These are phyloP conservation scores for Sitobion miscanthi DNA, from an alignment of 1,140 invertebrate genomes.

Conservation along the genomic window DNA sequence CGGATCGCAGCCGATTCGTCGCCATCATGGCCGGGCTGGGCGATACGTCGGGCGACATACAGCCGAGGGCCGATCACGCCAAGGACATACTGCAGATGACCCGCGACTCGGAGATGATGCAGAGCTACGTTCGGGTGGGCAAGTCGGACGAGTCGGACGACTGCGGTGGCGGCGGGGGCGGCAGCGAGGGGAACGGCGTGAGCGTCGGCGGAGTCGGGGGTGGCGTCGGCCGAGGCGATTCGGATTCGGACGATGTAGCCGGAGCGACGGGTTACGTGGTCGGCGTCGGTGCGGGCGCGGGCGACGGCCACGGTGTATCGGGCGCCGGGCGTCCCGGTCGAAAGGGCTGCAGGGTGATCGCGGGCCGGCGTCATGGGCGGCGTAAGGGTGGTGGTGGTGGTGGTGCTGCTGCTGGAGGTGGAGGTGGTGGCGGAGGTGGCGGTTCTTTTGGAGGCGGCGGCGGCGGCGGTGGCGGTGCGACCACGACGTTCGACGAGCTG, in stretches of 20 bases:
- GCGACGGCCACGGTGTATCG: neutral
- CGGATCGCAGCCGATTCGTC: neutral
- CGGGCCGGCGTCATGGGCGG: neutral
- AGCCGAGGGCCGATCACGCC: slow-evolving; percentile 58
- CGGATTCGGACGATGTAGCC: slow-evolving; percentile 27
- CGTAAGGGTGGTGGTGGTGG: neutral
- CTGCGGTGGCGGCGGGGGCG: neutral
- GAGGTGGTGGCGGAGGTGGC: neutral
- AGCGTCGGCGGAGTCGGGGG: slow-evolving; percentile 55
- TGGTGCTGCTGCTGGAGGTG: neutral
- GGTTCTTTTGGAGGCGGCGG: neutral
- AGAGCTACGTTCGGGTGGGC: slow-evolving; percentile 60
- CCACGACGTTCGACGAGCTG: slow-evolving; percentile 60
- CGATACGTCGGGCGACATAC: slow-evolving; percentile 56
- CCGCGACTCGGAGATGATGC: slow-evolving; percentile 60
- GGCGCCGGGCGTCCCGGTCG: slow-evolving; percentile 59
- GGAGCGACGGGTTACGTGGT: slow-evolving; percentile 6
- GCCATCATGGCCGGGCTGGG: slow-evolving; percentile 43
- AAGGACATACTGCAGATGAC: slow-evolving; percentile 59
- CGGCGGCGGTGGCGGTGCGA: neutral
- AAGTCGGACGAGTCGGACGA: slow-evolving; percentile 50
- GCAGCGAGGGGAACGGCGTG: neutral
- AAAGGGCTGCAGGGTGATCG: slow-evolving; percentile 57
- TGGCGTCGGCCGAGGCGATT: slow-evolving; percentile 55
- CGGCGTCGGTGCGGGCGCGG: slow-evolving; percentile 30